Evolutionary conservation across 2,888 invertebrate species (phyloP), one percentile per base, ranked within the genome.

Genomic region (Dascillus cervinus): DNA sequence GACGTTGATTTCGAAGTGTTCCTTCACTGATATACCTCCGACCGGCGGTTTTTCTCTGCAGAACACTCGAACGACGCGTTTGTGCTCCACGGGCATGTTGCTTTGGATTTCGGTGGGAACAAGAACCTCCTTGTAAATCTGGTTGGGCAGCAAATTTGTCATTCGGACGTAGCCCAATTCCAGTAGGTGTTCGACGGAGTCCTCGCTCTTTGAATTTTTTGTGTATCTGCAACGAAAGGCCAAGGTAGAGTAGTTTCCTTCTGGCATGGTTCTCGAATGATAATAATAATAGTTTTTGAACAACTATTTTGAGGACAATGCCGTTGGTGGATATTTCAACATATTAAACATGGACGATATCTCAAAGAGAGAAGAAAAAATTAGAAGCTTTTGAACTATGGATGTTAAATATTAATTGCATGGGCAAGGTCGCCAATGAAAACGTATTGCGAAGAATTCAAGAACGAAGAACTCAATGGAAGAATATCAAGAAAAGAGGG

Each of bases 1-100:
- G 22, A 97, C 85, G 67, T 96, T 96, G 44, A 97, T 92, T 70
- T 98, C 98, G 63, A 99, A 95, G 66, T 96, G 95, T 59, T 98
- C 97, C 62, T 97, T 98, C 8, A 98, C 92, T 0, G 94, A 88
- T 49, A 98, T 98, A 2, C 98, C 98, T n/a, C 95, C 96, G 3
- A 97, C 97, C 0, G 94, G 95, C 24, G 92, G 90, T 46, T 88
- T 84, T 66, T 97, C 97, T 37, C 95, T 75, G 50, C 97, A 96
- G 66, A 95, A 91, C 25, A 98, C 86, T 41, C 97, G 75, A 43
- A 98, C 67, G 11, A 95, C 90, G 55, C 92, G 80, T 67, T 90
- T 89, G 20, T 91, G 78, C 37, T 94, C 92, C 13, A 94, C 82
- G 0, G 92, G 92, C 72, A 91, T 90, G 30, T 89, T 85, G 4